Evolutionary conservation across 2,888 invertebrate genomes (phyloP).

Genomic region (Lasioglossum oenotherae): DNA sequence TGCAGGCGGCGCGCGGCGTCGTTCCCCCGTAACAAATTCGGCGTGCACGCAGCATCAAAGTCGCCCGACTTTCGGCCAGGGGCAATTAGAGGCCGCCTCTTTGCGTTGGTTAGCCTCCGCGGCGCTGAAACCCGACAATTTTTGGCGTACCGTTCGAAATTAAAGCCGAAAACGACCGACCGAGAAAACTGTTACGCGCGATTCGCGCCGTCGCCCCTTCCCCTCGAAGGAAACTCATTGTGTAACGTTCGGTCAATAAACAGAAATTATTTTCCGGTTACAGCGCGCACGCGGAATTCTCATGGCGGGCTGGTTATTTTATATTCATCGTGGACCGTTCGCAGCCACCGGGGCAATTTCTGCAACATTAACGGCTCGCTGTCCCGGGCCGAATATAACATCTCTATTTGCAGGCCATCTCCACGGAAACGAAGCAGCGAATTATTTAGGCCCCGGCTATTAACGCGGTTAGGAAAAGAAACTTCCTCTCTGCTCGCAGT

Average conservation of each 20-base stretch:
- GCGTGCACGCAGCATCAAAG: conserved; percentile 18
- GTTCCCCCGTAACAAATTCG: conserved; percentile 9
- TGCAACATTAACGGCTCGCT: not conserved
- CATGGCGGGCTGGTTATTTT: conserved; percentile 5
- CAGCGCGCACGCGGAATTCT: conserved; percentile 10
- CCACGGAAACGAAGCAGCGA: not conserved
- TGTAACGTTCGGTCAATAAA: conserved; percentile 28
- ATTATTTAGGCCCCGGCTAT: conserved; percentile 3
- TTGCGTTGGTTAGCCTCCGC: not conserved
- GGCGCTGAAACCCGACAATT: conserved; percentile 30
- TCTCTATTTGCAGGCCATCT: not conserved
- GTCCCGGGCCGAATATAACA: not conserved
- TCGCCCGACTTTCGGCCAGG: conserved; percentile 17
- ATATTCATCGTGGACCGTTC: not conserved
- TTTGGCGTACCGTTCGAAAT: conserved; percentile 25
- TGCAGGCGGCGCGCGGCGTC: not conserved
- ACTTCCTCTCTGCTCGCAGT: not conserved
- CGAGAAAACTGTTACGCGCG: not conserved
- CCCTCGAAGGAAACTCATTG: conserved; percentile 3
- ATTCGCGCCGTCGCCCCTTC: not conserved
- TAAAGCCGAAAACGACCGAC: not conserved
- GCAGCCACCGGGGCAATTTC: not conserved
- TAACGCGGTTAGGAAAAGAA: not conserved
- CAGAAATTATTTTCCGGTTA: conserved; percentile 21
- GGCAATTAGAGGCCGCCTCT: conserved; percentile 34